Evolutionary conservation across 1,140 invertebrate species (phyloP), one percentile per base, ranked within the genome.

Genomic region (Lycorma delicatula): DNA sequence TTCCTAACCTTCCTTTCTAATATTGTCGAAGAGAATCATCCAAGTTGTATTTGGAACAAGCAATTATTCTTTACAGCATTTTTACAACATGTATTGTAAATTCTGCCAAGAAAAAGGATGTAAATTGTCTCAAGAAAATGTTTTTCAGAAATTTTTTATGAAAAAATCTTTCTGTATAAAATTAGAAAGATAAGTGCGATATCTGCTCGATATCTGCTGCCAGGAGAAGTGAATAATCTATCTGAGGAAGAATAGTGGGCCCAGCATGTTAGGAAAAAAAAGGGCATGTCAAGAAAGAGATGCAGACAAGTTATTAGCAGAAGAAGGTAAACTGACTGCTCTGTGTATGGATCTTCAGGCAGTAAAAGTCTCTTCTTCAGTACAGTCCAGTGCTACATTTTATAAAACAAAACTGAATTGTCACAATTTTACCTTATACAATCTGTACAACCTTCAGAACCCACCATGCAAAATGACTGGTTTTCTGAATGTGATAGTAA

Each of bases 391-490:
- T 62, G 66, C 66, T 47, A 41, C 72, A 31, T 76, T 74, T 63
- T 74, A 70, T 63, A 74, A 72, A 64, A 70, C 64, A 16, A 75
- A 74, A 60, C 58, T 74, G n/a, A 46, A 64, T 16, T 50, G 66
- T 18, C 70, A 75, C 64, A 75, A 76, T 66, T 75, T 71, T 54
- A 72, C 72, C 18, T 48, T 74, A 29, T 75, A 70, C 60, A 71
- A 75, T 63, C 46, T 73, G 7, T 60, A n/a, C n/a, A n/a, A n/a
- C n/a, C n/a, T n/a, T n/a, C n/a, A n/a, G 53, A 6, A 71, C 54
- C 46, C 61, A 67, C 48, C 54, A 64, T 47, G 59, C 59, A 59
- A 47, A 31, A 18, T 34, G 71, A 73, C 64, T 67, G 70, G 61
- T 76, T 72, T 66, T 60, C 72, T 60, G 74, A 76, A 60, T 63